Evolutionary conservation across 2,113 vertebrate genomes (phyloP), one percentile per base, ranked within the genome.

Genomic region (Otus sunia): DNA sequence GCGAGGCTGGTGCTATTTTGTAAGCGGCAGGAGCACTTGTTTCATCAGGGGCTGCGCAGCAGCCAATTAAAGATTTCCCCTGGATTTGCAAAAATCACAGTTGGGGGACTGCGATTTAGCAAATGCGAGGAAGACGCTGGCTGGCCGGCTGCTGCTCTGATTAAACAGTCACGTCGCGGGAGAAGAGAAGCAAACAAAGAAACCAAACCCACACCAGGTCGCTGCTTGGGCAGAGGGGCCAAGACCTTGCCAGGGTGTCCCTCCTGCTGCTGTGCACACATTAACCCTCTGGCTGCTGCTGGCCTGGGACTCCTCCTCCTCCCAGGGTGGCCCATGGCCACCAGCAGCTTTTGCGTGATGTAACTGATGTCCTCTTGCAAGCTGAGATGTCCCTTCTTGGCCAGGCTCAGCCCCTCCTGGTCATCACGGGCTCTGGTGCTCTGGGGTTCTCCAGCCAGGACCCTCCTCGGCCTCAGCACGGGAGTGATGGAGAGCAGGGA

Each of bases 1-100:
- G 88, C 55, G 55, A 29, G 26, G 84, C 91, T 81, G 71, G 45
- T 1, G 22, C 78, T 66, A 23, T 71, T 96, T 71, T 47, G 25
- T 11, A 36, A 92, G 74, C 90, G 50, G 86, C 50, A 71, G 95
- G 94, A 86, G 62, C 59, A 17, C 86, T 77, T 64, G 79, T 87
- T 90, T 75, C 94, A 83, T 89, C 96, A 82, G 94, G 96, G 94
- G 90, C 94, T 26, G 80, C 73, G 23, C 94, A 93, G 96, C 96
- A 97, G 92, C 95, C 80, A 43, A 78, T 96, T 84, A 92, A 76
- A 74, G 64, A 95, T 91, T 88, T 92, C 95, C 93, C 86, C 91
- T 75, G 92, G 95, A 92, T 90, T 34, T 87, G 86, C 94, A 94
- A 68, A 86, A 90, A 79, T 91, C 96, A 20, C 94, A 58, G 93